Conservation (phyloP, 2,888 invertebrate species). For the Tenthredo livida region DNA sequence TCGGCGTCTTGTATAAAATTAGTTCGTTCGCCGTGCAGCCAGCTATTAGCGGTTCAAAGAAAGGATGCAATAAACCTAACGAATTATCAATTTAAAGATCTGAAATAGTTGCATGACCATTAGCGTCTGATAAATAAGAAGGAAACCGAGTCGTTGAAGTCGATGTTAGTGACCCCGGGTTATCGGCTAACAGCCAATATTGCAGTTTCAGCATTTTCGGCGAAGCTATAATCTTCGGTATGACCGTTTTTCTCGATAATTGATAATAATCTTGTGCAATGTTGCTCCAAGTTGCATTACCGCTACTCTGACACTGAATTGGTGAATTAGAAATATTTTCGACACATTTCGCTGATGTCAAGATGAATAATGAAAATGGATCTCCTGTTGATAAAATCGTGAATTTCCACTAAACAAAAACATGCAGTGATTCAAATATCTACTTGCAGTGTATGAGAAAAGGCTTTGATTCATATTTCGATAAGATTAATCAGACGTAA, state of each 20-base stretch:
- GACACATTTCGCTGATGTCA: background rate
- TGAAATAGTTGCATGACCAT: background rate
- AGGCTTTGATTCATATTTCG: background rate
- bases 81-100: conserved; percentile 15
- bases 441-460: background rate
- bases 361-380: background rate
- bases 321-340: background rate
- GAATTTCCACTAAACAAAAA: background rate
- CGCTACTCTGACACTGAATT: background rate
- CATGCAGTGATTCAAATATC: background rate
- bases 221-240: background rate
- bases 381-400: background rate
- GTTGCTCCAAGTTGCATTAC: background rate
- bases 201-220: conserved; percentile 35
- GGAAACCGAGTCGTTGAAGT: conserved; percentile 17
- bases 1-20: background rate
- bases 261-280: background rate
- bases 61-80: background rate
- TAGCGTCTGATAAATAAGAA: background rate
- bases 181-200: conserved; percentile 7
- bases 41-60: background rate
- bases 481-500: background rate
- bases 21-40: background rate
- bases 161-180: background rate
- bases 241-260: background rate